Evolutionary conservation across 2,113 vertebrate species (phyloP), one percentile per base, ranked within the genome.

Genomic region (Xiphophorus couchianus): DNA sequence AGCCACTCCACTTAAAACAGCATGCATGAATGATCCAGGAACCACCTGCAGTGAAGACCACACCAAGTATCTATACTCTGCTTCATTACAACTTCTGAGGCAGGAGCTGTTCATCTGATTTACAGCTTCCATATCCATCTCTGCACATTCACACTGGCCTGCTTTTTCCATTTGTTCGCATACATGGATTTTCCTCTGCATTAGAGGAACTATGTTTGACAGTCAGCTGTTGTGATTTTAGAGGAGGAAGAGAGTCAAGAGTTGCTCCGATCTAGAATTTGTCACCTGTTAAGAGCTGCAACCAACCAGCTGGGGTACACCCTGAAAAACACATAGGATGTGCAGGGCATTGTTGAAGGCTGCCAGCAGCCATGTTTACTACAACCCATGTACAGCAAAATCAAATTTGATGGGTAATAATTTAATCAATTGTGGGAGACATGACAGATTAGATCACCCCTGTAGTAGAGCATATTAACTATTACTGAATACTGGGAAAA

Each of bases 171-270:
- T 15, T 22, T 76, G 72, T 63, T 7, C 61, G 35, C 70, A 63
- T 62, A 64, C 74, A 74, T 69, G 78, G 77, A 68, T 87, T 88
- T 92, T 83, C 66, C 37, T 81, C 74, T 4, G 37, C 29, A 58
- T 76, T 81, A 80, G 76, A 84, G 42, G 62, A 88, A 82, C 88
- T 90, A 89, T 76, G 85, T 88, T 87, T 91, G 88, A 91, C 86
- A 84, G 77, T 84, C 83, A 89, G 87, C 84, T 88, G 85, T 85
- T 88, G 84, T 69, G 82, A 90, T 87, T 77, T 37, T 80, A 68
- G 74, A 77, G 25, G 31, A 64, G 80, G 11, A 17, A 62, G 25
- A 76, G 66, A 76, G 61, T 66, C 68, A 17, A 14, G 17, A 73
- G 65, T 83, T 79, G 60, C 74, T 73, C 61, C 73, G 31, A 74